Evolutionary conservation across 2,888 invertebrate species (phyloP), one percentile per base, ranked within the genome.

Genomic region (Tetragonisca angustula): DNA sequence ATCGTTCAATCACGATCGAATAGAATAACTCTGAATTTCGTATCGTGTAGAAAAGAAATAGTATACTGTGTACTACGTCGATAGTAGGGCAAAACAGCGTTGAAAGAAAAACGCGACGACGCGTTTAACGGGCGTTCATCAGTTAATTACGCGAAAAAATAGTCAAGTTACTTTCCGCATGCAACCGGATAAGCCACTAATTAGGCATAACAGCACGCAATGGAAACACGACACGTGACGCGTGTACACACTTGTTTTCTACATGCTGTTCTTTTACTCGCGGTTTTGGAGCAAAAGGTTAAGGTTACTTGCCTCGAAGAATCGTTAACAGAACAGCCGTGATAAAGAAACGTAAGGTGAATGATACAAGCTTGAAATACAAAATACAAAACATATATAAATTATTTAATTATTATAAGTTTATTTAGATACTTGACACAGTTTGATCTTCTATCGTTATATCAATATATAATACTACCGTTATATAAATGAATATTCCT

Each of bases 131-230:
- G 64, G 52, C 54, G 70, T 86, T 76, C 74, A 52, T 80, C 75
- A 6, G 61, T 64, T 75, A 86, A 83, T 86, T 80, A 67, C 75
- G 65, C 61, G 43, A 79, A 73, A 74, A 83, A 79, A 82, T 79
- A 83, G 83, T 86, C 65, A 75, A 79, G 79, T 73, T 76, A 83
- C 72, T 76, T 83, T 72, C 79, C 64, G 75, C 74, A 59, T 79
- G 76, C 70, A 79, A 86, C 67, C 75, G 32, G 36, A 9, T 43
- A 52, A 74, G 43, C 52, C 79, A 65, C 87, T 83, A 77, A 86
- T 86, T 86, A 79, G 62, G 76, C 74, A 77, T 83, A 86, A 79
- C 76, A 80, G 71, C 87, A 77, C 76, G 79, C 83, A 79, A 87
- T 36, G 74, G 62, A 77, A 77, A 77, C 70, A 74, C 56, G 77